Conservation (phyloP, 2,888 invertebrate species). For the Drosophila parthenogenetica region DNA sequence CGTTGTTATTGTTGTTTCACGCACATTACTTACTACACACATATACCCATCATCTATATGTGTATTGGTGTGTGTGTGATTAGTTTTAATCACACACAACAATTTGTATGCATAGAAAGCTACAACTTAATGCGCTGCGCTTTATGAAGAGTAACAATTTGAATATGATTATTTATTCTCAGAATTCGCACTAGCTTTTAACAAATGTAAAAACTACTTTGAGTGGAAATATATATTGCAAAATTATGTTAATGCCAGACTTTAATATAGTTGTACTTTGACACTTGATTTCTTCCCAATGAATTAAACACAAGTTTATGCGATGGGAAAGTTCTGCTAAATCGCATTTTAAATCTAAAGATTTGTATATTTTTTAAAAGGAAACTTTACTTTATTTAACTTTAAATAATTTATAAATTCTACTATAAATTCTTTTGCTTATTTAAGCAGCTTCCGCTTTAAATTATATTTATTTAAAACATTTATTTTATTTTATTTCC, state of each 20-base stretch:
- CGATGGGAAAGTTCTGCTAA: too few relatives aligned
- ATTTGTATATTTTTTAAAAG: too few relatives aligned
- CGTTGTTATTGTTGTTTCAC: slow-evolving; percentile 38
- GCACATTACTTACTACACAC: slow-evolving; percentile 40
- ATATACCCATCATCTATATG: slow-evolving; percentile 1
- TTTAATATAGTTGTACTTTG: not conserved
- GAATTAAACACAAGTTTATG: not conserved
- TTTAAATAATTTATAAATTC: too few relatives aligned
- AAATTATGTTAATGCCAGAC: slow-evolving; percentile 8
- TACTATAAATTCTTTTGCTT: too few relatives aligned
- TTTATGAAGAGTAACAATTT: slow-evolving; percentile 38
- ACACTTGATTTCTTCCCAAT: not conserved
- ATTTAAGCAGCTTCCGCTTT: not conserved
- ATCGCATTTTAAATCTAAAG: too few relatives aligned
- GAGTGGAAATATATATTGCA: slow-evolving; percentile 3
- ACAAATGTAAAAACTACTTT: slow-evolving; percentile 1
- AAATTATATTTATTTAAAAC: not conserved
- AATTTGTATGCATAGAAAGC: slow-evolving; percentile 64
- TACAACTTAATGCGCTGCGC: slow-evolving; percentile 46
- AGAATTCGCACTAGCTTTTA: slow-evolving; percentile 42
- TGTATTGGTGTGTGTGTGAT: slow-evolving; percentile 24
- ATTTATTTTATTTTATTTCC: slow-evolving; percentile 4
- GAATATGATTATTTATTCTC: slow-evolving; percentile 44
- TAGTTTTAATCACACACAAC: slow-evolving; percentile 39
- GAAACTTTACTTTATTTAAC: too few relatives aligned